Conservation (phyloP, 1,140 invertebrate species). For the Pollicipes pollicipes region DNA sequence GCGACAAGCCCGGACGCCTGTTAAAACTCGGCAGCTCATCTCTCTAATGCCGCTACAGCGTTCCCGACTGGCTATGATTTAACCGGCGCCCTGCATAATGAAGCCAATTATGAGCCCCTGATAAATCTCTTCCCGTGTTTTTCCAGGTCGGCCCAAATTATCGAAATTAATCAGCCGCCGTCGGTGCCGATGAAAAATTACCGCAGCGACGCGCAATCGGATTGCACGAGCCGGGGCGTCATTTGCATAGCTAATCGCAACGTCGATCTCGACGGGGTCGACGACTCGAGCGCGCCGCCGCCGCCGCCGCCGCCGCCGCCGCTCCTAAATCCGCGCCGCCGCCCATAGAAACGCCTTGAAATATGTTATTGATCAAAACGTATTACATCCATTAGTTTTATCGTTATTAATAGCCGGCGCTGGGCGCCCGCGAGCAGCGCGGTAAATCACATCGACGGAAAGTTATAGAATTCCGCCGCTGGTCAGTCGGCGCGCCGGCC, state of each 20-base stretch:
- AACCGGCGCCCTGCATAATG: neutral
- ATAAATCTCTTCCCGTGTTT: neutral
- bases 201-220: neutral
- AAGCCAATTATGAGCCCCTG: neutral
- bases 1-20: neutral
- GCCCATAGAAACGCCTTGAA: neutral
- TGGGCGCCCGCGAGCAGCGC: neutral
- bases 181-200: neutral
- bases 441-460: neutral
- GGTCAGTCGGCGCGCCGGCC: neutral
- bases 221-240: neutral
- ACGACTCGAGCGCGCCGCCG: too few species aligned
- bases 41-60: neutral
- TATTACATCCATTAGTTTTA: conserved; percentile 2
- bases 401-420: neutral
- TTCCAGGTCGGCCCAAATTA: neutral
- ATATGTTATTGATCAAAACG: neutral
- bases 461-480: neutral
- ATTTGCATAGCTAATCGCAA: neutral
- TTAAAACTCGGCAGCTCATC: neutral
- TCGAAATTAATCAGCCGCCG: neutral
- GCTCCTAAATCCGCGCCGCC: neutral
- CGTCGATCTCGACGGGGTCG: neutral
- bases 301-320: too few species aligned
- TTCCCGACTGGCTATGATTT: neutral